A percentile compares a stretch with the other conserved stretches of the same genome.
Conservation (phyloP, 2,888 invertebrate genomes). For the Luperina nickerlii region DNA sequence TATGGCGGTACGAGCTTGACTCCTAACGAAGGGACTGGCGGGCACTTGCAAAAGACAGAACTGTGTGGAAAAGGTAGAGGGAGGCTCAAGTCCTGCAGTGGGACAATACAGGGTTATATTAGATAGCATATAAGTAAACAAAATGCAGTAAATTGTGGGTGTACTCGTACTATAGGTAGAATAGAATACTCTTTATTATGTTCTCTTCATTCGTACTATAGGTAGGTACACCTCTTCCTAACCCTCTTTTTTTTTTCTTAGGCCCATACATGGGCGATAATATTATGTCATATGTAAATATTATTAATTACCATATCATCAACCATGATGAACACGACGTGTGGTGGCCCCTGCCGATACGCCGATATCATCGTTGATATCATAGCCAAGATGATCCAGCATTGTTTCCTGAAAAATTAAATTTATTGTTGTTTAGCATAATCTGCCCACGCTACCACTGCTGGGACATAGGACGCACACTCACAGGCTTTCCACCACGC, state of each 20-base stretch:
- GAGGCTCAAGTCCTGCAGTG: too few relatives aligned
- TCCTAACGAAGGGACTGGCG: too few relatives aligned
- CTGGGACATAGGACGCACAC: too few relatives aligned
- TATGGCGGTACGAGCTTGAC: too few relatives aligned
- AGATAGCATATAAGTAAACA: neutral
- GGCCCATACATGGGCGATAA: neutral
- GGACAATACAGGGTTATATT: too few relatives aligned
- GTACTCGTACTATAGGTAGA: neutral
- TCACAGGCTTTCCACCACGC: too few relatives aligned
- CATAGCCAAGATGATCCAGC: conserved; percentile 72
- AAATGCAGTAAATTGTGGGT: neutral
- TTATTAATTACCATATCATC: conserved; percentile 93
- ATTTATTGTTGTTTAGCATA: neutral
- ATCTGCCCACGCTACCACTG: neutral
- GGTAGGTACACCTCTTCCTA: neutral
- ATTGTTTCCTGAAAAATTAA: conserved; percentile 75
- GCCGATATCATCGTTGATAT: conserved; percentile 66
- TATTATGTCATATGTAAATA: neutral
- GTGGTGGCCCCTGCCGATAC: conserved; percentile 83
- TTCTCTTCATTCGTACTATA: neutral
- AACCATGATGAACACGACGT: conserved; percentile 94
- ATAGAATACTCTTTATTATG: too few relatives aligned
- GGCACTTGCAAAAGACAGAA: too few relatives aligned
- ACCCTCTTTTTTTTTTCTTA: too few relatives aligned
- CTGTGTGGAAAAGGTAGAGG: too few relatives aligned